A percentile compares a stretch with the other conserved stretches of the same genome.
Evolutionary conservation across 2,888 invertebrate species (phyloP).

Genomic region (Rhopalosiphum nymphaeae): DNA sequence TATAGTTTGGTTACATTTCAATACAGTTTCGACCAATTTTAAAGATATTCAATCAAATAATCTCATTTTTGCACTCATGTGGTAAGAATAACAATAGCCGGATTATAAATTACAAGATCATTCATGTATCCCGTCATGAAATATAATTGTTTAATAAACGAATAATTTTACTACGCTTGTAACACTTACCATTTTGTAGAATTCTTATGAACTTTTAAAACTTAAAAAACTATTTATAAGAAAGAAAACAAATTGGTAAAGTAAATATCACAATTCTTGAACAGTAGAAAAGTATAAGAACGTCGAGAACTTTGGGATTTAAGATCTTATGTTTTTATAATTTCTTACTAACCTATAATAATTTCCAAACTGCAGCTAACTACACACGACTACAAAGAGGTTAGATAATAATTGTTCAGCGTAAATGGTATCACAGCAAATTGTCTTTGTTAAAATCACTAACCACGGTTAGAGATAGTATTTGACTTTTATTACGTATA

Average conservation of each 20-base stretch:
- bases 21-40: neutral
- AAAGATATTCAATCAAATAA: neutral
- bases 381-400: constrained; percentile 1
- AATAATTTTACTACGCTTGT: neutral
- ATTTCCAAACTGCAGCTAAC: neutral
- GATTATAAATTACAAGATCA: neutral
- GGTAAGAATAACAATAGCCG: neutral
- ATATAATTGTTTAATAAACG: neutral
- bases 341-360: constrained; percentile 46
- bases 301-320: neutral
- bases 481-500: no score
- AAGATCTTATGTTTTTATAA: constrained; percentile 6
- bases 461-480: no score
- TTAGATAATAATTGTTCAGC: neutral
- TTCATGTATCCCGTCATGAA: neutral
- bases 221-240: neutral
- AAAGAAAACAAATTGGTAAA: neutral
- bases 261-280: neutral
- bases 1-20: neutral
- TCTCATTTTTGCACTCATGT: constrained; percentile 40
- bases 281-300: neutral
- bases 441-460: no score
- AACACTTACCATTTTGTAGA: constrained; percentile 43
- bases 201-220: neutral
- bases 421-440: neutral